phyloP scores from a whole-genome alignment of 2,888 invertebrate genomes.

The Ennomos quercinarius region DNA sequence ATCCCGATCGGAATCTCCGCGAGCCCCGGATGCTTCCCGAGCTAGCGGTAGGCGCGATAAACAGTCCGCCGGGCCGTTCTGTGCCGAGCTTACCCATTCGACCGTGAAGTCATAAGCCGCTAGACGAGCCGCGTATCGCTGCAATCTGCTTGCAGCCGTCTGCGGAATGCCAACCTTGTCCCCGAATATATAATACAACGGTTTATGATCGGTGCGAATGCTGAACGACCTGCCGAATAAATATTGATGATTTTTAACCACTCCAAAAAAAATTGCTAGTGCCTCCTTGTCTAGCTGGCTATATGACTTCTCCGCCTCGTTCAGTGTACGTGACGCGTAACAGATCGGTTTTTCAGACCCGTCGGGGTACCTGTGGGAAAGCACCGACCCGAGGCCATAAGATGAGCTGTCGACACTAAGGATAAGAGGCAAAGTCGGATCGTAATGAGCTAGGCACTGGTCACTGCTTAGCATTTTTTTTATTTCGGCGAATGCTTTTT shows the following conservation, averaged over 20 bases:
- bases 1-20: too few relatives aligned
- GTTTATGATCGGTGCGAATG: too few relatives aligned
- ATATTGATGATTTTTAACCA: constrained; percentile 17
- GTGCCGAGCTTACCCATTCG: too few relatives aligned
- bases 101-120: too few relatives aligned
- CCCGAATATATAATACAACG: too few relatives aligned
- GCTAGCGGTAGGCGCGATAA: too few relatives aligned
- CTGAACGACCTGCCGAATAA: background rate
- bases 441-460: constrained; percentile 36
- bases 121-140: too few relatives aligned
- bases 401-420: constrained; percentile 38
- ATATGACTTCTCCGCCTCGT: constrained; percentile 1
- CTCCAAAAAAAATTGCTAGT: too few relatives aligned
- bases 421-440: constrained; percentile 31
- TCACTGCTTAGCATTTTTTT: constrained; percentile 23
- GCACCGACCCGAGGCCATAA: constrained; percentile 40
- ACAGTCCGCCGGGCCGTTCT: too few relatives aligned
- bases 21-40: too few relatives aligned
- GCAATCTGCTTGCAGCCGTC: too few relatives aligned
- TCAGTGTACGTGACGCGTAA: constrained; percentile 24
- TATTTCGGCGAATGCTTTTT: constrained; percentile 19
- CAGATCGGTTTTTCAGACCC: constrained; percentile 27
- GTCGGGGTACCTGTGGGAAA: constrained; percentile 35
- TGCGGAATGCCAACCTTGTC: too few relatives aligned
- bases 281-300: background rate